A percentile compares a stretch with the other conserved stretches of the same genome.
phyloP scores from a whole-genome alignment of 2,888 invertebrate genomes.

The Coelogynopora nodosa region DNA sequence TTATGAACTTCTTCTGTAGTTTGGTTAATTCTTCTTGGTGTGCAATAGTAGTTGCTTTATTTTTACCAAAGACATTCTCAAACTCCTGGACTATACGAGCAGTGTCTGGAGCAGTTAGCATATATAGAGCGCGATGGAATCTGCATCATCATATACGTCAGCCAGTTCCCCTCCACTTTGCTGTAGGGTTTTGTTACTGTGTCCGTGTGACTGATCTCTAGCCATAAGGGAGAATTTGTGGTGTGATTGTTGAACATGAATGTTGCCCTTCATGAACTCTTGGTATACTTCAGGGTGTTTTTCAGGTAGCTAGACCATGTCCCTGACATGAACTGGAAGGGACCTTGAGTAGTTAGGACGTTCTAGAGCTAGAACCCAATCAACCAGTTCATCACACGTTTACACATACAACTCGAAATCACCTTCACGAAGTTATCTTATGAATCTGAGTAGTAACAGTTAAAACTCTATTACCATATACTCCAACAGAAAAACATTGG shows the following conservation, averaged over 20 bases:
- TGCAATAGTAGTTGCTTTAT: background rate
- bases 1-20: background rate
- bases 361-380: background rate
- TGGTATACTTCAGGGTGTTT: background rate
- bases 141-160: background rate
- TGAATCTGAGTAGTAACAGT: background rate
- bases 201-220: background rate
- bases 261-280: background rate
- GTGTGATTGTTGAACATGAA: background rate
- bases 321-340: too few relatives aligned
- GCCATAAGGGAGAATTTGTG: background rate
- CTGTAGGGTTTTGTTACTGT: background rate
- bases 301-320: too few relatives aligned
- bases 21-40: background rate
- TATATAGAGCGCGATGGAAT: background rate
- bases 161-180: background rate
- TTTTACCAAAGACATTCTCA: background rate
- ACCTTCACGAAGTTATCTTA: background rate
- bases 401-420: background rate
- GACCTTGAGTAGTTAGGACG: background rate
- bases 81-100: background rate
- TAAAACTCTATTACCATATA: background rate
- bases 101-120: background rate
- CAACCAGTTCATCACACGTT: background rate
- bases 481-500: background rate